Evolutionary conservation across 64 coral and sea anemone species (phyloP), one percentile per base, ranked within the genome.

Genomic region (Pocillopora damicornis): DNA sequence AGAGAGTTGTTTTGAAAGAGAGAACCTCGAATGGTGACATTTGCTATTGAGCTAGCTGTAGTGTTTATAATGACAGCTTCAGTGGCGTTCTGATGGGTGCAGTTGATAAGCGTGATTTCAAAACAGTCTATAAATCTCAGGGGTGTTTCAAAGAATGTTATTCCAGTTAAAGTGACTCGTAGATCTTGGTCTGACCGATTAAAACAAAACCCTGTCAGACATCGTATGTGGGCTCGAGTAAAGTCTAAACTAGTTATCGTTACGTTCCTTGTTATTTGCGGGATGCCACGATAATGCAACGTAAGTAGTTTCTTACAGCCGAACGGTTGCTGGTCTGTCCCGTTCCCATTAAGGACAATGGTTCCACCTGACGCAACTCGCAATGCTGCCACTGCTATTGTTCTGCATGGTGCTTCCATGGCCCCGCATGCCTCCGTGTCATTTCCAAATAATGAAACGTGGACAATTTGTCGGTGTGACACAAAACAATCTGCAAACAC

Each of bases 101-200:
- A 79, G 77, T 61, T 79, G 18, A 79, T 30, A n/a, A 79, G 18
- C n/a, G 20, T 11, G 51, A 60, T 58, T 10, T 60, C 7, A 23
- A 18, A 26, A n/a, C 77, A 79, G 77, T 79, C 77, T 13, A 11
- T 79, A 60, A 79, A 79, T 79, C 60, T 79, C 13, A 79, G 58
- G 60, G 77, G 51, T 51, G 77, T 79, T n/a, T n/a, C 22, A 22
- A 30, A 60, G 77, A 79, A 79, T 22, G 20, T 10, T 61, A 79
- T 60, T 18, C 56, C 77, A 26, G 18, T 60, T 61, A 79, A 61
- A 2, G 58, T 13, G 13, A 79, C 34, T 23, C 77, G 20, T 9
- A 60, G 26, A 5, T 11, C 11, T 11, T 26, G 11, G 5, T 59
- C 11, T 79, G 58, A 79, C 34, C 56, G 22, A 34, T 79, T 0